Percentiles rank a stretch among this genome's conserved stretches.
phyloP scores from a whole-genome alignment of 1,140 invertebrate species.

The Daktulosphaira vitifoliae region DNA sequence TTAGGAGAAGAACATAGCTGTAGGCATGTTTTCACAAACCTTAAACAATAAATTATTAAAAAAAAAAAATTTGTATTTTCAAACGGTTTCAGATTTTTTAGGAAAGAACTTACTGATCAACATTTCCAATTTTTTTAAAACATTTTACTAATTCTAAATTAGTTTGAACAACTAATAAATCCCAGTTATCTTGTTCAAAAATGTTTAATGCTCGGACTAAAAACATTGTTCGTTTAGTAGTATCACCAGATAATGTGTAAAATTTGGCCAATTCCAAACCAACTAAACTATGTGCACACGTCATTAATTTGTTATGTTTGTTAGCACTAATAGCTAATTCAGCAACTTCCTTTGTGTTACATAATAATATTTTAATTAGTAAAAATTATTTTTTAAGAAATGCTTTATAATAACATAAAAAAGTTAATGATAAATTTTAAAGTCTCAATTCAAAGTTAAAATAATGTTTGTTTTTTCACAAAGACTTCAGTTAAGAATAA shows the following conservation, averaged over 20 bases:
- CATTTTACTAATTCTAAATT: slow-evolving; percentile 75
- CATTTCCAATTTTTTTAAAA: slow-evolving; percentile 68
- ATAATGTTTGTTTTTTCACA: too few relatives aligned
- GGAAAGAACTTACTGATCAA: slow-evolving; percentile 46
- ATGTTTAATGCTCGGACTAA: slow-evolving; percentile 75
- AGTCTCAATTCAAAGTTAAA: background rate
- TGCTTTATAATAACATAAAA: background rate
- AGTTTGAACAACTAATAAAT: slow-evolving; percentile 66
- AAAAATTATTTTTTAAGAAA: slow-evolving; percentile 35
- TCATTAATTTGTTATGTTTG: slow-evolving; percentile 82
- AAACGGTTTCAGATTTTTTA: too few relatives aligned
- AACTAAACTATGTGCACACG: slow-evolving; percentile 69
- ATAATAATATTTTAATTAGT: too few relatives aligned
- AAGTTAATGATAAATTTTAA: too few relatives aligned
- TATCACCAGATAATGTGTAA: slow-evolving; percentile 77
- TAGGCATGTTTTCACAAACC: slow-evolving; percentile 26
- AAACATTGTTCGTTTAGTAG: slow-evolving; percentile 80
- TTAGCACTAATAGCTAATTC: slow-evolving; percentile 94
- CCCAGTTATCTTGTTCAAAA: slow-evolving; percentile 81
- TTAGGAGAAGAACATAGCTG: slow-evolving; percentile 1
- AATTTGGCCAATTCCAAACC: slow-evolving; percentile 83
- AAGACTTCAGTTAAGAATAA: too few relatives aligned
- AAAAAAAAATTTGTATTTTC: background rate
- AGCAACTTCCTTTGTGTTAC: slow-evolving; percentile 78
- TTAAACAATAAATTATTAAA: slow-evolving; percentile 5